Conservation (phyloP, 2,888 invertebrate species). For the Fabriciana adippe region DNA sequence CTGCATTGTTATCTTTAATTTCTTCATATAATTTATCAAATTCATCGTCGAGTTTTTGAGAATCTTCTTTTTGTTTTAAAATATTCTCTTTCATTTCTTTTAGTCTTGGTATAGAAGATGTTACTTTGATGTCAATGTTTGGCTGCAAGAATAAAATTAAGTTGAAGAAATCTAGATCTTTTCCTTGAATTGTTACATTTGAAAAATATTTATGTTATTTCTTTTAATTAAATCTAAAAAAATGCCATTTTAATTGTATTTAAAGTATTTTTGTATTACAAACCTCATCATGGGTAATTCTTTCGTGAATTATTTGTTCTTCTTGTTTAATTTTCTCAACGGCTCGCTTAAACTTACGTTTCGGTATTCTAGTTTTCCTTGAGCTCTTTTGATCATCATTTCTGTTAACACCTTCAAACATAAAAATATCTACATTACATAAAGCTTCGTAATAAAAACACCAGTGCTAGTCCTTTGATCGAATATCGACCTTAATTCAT, state of each 20-base stretch:
- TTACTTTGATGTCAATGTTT: conserved; percentile 14
- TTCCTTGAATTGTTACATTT: not conserved
- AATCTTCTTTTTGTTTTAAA: conserved; percentile 24
- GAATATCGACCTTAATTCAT: too few relatives aligned
- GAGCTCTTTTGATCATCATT: conserved; percentile 36
- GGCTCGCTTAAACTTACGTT: conserved; percentile 54
- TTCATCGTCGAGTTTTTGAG: conserved; percentile 56
- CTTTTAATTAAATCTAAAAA: not conserved
- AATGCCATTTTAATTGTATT: too few relatives aligned
- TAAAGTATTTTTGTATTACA: not conserved
- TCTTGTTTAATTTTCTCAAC: conserved; percentile 50
- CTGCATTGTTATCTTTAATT: conserved; percentile 48
- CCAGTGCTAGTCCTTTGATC: not conserved
- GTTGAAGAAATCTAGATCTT: too few relatives aligned
- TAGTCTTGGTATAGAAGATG: conserved; percentile 52
- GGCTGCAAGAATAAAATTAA: conserved; percentile 22
- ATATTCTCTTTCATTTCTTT: conserved; percentile 30
- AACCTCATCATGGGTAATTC: conserved; percentile 41
- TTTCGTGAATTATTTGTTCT: conserved; percentile 40
- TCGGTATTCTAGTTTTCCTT: conserved; percentile 61
- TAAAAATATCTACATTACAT: not conserved
- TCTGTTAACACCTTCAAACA: conserved; percentile 45
- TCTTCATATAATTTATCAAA: conserved; percentile 72
- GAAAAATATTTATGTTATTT: not conserved
- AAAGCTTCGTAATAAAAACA: not conserved